Evolutionary conservation across 2,888 invertebrate genomes (phyloP), one percentile per base, ranked within the genome.

Genomic region (Ypsolopha sequella): DNA sequence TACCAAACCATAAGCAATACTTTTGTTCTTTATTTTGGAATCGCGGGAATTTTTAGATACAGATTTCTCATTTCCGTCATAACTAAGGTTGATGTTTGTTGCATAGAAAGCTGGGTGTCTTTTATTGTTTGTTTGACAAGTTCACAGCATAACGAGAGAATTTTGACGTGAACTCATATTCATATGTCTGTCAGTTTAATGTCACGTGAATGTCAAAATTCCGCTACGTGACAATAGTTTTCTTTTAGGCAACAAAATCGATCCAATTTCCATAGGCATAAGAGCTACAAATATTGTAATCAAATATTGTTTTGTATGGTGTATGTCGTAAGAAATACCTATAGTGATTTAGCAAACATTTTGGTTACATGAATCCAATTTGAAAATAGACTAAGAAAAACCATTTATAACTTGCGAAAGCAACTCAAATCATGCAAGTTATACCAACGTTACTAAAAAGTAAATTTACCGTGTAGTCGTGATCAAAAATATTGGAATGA

Each of bases 101-200:
- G 55, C 53, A 9, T 65, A 68, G 73, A 74, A 74, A 76, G 71
- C 60, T 13, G 13, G 57, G 56, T 53, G 55, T 69, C 71, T 74
- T 71, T 65, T 59, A 74, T 76, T 75, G 73, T 75, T 62, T 60
- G 56, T 64, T 53, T 70, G 70, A 67, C 69, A 66, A 60, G 61
- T 69, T 73, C 67, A 57, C 68, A 60, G 70, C 59, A 58, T 53
- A 56, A 56, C 53, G 66, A 60, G 63, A 65, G 60, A 57, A 62
- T 76, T 75, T 72, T 58, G 65, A 66, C 60, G 43, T 13, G 35
- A 43, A 63, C 58, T 62, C 62, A 59, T 52, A 73, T 73, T 76
- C 71, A 70, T 64, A 63, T 71, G 75, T 72, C 72, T 64, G 58
- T 55, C 47, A 48, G 39, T 24, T 66, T 64, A 66, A 68, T 68